Conservation (phyloP, 2,113 vertebrate species). For the Origma solitaria region DNA sequence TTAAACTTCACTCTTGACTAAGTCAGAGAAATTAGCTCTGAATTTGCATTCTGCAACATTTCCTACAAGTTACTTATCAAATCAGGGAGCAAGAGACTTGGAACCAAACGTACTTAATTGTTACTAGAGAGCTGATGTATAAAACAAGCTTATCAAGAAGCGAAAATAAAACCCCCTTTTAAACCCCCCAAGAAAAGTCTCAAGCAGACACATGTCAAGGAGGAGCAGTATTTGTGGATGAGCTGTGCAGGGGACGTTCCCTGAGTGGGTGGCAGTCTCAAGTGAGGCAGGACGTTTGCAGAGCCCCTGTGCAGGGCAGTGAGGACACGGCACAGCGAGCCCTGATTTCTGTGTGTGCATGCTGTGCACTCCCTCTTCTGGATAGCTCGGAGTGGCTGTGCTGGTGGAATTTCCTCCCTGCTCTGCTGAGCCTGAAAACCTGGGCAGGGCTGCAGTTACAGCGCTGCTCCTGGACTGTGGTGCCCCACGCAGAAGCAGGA, state of each 20-base stretch:
- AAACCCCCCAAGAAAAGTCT: not conserved
- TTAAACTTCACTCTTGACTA: not conserved
- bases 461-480: not conserved
- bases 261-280: not conserved
- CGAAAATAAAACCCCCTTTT: not conserved
- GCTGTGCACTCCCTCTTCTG: constrained; percentile 53
- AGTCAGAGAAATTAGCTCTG: not conserved
- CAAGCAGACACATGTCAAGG: not conserved
- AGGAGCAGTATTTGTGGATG: not conserved
- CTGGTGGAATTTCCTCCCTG: not conserved
- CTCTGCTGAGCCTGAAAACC: not conserved
- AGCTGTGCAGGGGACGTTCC: not conserved
- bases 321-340: not conserved
- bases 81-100: not conserved
- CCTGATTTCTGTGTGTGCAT: fast-evolving
- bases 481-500: not conserved
- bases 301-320: not conserved
- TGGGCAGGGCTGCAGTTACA: not conserved
- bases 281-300: fast-evolving
- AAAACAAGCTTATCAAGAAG: not conserved
- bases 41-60: not conserved
- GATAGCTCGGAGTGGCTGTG: not conserved
- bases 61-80: not conserved
- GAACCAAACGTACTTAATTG: not conserved
- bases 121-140: not conserved